Evolutionary conservation across 92 coral and sea anemone species (phyloP).

Genomic region (Porites lobata): DNA sequence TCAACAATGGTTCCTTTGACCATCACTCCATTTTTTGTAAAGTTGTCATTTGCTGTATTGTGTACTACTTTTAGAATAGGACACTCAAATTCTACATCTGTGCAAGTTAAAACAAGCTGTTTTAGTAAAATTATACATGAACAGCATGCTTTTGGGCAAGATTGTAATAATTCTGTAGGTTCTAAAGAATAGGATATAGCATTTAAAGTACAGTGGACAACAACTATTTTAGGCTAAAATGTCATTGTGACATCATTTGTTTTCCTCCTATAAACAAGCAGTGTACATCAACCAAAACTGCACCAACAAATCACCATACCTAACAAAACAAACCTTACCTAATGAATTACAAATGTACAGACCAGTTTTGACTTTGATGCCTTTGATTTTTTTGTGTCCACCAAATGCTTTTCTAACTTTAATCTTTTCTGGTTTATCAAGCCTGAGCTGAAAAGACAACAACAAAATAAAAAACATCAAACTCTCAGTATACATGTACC

Average conservation of each 20-base stretch:
- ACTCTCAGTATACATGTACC: background rate
- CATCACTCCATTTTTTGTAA: constrained; percentile 82
- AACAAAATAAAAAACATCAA: background rate
- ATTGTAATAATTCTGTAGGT: no score
- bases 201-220: no score
- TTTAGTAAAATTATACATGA: background rate
- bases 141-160: no score
- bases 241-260: no score
- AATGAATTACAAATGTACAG: constrained; percentile 81
- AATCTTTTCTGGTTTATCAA: constrained; percentile 84
- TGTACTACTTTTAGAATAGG: constrained; percentile 86
- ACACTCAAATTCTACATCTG: constrained; percentile 84
- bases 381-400: constrained; percentile 90
- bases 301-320: no score
- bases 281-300: no score
- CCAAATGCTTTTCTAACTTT: constrained; percentile 96
- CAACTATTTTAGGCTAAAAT: no score
- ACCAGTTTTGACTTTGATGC: constrained; percentile 84
- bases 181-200: no score
- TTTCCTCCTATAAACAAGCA: no score
- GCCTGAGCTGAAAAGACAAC: constrained; percentile 66
- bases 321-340: constrained; percentile 62
- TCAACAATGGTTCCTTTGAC: constrained; percentile 96
- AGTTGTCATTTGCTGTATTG: constrained; percentile 84
- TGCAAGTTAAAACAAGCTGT: background rate